Conservation (phyloP, 2,797 vertebrate species). For the Orestias chungarensis region DNA sequence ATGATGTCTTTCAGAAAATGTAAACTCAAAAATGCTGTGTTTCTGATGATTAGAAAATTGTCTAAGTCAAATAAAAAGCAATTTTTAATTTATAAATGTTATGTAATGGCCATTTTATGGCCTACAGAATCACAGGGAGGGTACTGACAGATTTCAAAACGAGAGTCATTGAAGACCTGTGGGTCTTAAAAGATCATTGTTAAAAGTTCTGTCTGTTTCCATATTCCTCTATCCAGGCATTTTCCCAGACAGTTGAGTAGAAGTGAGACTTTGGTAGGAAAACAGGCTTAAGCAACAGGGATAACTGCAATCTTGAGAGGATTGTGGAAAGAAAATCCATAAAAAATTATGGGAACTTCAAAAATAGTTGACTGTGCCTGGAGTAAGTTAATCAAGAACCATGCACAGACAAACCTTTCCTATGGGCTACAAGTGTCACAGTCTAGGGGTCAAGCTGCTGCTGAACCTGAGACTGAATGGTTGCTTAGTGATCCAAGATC, state of each 20-base stretch:
- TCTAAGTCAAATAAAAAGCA: background rate
- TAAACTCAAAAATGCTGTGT: background rate
- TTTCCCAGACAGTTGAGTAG: background rate
- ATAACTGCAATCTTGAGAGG: background rate
- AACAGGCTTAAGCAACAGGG: background rate
- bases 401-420: background rate
- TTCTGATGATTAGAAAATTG: background rate
- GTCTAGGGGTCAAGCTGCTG: background rate
- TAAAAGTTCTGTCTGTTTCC: background rate
- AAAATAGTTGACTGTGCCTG: background rate
- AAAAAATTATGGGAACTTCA: background rate
- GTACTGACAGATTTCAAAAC: background rate
- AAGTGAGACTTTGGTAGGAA: background rate
- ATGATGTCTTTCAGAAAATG: background rate
- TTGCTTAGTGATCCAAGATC: background rate
- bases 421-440: background rate
- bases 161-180: background rate
- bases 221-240: background rate
- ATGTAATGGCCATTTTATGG: no score
- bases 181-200: background rate
- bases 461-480: background rate
- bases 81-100: background rate
- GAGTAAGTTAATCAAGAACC: background rate
- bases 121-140: no score
- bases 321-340: background rate